Evolutionary conservation across 2,797 vertebrate species (phyloP).

Genomic region (Hydrocynus forskahlii): DNA sequence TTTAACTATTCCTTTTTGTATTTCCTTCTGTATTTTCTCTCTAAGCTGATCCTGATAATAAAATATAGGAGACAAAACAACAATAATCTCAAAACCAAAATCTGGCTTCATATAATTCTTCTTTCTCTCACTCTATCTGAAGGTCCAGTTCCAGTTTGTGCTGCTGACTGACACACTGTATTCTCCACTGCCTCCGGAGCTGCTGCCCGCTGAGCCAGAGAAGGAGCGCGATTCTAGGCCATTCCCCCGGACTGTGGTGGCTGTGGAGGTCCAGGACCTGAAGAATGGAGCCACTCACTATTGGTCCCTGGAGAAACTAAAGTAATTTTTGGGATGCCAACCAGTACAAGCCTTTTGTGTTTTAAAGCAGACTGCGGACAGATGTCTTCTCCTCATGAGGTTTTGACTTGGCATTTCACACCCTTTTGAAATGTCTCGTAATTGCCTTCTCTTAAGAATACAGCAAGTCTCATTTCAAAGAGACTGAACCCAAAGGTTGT

Average conservation of each 20-base stretch:
- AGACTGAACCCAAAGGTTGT: conserved; percentile 1
- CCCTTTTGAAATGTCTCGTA: not conserved
- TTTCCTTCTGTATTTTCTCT: too few relatives aligned
- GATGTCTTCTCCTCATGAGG: not conserved
- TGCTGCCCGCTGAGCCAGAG: conserved; percentile 84
- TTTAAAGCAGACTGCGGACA: not conserved
- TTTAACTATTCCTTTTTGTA: too few relatives aligned
- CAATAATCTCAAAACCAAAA: not conserved
- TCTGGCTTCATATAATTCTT: not conserved
- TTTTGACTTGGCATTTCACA: conserved; percentile 7
- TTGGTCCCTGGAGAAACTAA: conserved; percentile 98
- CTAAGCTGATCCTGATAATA: too few relatives aligned
- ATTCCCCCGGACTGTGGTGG: conserved; percentile 94
- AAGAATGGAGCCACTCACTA: conserved; percentile 98
- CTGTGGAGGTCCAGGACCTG: conserved; percentile 95
- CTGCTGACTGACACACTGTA: conserved; percentile 95
- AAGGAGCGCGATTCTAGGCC: conserved; percentile 79
- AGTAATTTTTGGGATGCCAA: conserved; percentile 74
- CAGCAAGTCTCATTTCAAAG: not conserved
- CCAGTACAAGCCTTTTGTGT: not conserved
- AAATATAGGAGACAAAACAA: not conserved
- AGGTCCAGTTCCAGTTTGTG: conserved; percentile 99
- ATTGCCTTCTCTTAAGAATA: not conserved
- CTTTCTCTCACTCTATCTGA: conserved; percentile 63
- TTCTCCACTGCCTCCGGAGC: conserved; percentile 92